Evolutionary conservation across 2,113 vertebrate genomes (phyloP), one percentile per base, ranked within the genome.

Genomic region (Misgurnus mizolepis): DNA sequence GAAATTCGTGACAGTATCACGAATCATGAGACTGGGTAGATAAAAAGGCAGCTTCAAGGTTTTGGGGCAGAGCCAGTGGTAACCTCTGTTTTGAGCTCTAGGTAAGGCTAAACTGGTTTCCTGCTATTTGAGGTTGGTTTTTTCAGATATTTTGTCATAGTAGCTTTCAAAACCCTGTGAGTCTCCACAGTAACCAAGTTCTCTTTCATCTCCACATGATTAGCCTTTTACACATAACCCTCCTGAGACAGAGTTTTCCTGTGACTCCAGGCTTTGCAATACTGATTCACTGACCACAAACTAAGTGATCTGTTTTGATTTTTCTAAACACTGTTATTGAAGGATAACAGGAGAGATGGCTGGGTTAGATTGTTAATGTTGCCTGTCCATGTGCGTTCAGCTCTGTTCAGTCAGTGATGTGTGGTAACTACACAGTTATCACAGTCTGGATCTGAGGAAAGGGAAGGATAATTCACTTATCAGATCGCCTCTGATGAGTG

Each of bases 381-480:
- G 84, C 86, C 86, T 86, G 85, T 88, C 61, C 45, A 12, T 69
- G 70, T 72, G 53, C 14, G 27, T 69, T 69, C 34, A 65, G 65
- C 58, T 79, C n/a, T 90, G 85, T 87, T 89, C 89, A 91, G 88
- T 89, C 89, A 91, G 88, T 88, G 81, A 86, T 86, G 88, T 91
- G 86, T 56, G 80, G 87, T 91, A 91, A 91, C 89, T 91, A 87
- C 71, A 71, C 82, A 85, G 86, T 90, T 91, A 78, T 93, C 89
- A 85, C 86, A 86, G 82, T 82, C 83, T 85, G 88, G 88, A 91
- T 93, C 88, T 89, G 89, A 90, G 89, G 84, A 90, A 88, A 53
- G 89, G 89, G 84, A 90, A 88, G 55, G 89, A 90, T 92, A 90
- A 92, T 92, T 89, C 84, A 84, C 83, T 92, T 90, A 90, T 92